phyloP scores from a whole-genome alignment of 2,797 vertebrate genomes.

The Chelidonichthys spinosus region DNA sequence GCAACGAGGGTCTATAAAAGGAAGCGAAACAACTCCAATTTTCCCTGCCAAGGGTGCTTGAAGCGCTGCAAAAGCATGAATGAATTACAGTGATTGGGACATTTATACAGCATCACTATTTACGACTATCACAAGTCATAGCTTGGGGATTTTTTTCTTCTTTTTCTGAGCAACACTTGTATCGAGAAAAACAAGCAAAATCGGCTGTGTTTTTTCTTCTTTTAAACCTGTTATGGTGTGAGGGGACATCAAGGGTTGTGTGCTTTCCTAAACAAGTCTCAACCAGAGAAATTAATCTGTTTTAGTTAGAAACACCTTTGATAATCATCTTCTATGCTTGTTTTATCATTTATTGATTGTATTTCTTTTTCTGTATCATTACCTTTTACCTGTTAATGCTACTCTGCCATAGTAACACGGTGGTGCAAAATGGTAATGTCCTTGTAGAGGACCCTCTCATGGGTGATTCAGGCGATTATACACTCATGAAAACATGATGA shows the following conservation, averaged over 20 bases:
- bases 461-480: neutral
- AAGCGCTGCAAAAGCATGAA: slow-evolving; percentile 40
- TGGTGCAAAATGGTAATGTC: too few species aligned
- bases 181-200: neutral
- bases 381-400: neutral
- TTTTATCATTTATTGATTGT: neutral
- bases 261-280: neutral
- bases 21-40: slow-evolving; percentile 38
- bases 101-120: slow-evolving; percentile 45
- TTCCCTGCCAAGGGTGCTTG: slow-evolving; percentile 23
- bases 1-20: slow-evolving; percentile 35
- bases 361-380: neutral
- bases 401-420: neutral
- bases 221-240: neutral
- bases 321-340: neutral
- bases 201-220: slow-evolving; percentile 3
- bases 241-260: neutral
- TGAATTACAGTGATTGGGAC: slow-evolving; percentile 34
- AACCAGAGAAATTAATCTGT: neutral
- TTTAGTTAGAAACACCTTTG: neutral
- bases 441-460: too few species aligned
- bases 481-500: neutral
- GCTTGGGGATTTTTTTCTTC: slow-evolving; percentile 1
- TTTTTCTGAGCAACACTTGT: slow-evolving; percentile 3
- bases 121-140: slow-evolving; percentile 25